Base-by-base conservation (phyloP, 2,888 invertebrate genomes). In the Exocentrus adspersus region DNA sequence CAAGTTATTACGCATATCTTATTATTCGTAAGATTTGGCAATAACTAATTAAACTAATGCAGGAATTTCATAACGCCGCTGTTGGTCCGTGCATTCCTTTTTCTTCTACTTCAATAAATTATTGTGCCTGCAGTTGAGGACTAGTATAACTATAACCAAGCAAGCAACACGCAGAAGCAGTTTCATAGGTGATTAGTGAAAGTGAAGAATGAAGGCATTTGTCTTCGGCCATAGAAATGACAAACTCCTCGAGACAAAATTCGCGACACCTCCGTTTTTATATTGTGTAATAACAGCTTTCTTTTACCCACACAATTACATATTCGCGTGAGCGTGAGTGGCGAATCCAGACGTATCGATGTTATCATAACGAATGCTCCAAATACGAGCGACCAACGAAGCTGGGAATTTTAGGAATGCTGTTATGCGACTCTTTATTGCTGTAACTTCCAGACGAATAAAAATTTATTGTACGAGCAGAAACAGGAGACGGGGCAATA, bases 41-140 rank as follows among this genome's bases (percentile, higher is more conserved):
- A 52, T 58, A 17, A 62, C 20, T 14, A 62, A 58, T 58, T 46
- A 58, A 53, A 21, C 1, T 37, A 57, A 58, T 37, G n/a, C 14
- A 58, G 58, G 17, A 37, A 46, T 62, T 62, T 52, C 58, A 20
- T 42, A 62, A 62, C 5, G 41, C 10, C 17, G 32, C 30, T 17
- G 30, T n/a, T 56, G 50, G 56, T 56, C n/a, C n/a, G 54, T 17
- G 12, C 32, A 19, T 12, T 30, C n/a, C 48, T 48, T 48, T 48
- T 48, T 48, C 28, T 28, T 14, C 12, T 28, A 28, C 28, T 48
- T 16, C 28, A 14, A 24, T 48, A 48, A 24, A 28, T 16, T 14
- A 14, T n/a, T n/a, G n/a, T n/a, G n/a, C n/a, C n/a, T n/a, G n/a
- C n/a, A n/a, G n/a, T n/a, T n/a, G n/a, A n/a, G n/a, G n/a, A n/a